Conservation (phyloP, 2,888 invertebrate genomes). For the Limnephilus lunatus region DNA sequence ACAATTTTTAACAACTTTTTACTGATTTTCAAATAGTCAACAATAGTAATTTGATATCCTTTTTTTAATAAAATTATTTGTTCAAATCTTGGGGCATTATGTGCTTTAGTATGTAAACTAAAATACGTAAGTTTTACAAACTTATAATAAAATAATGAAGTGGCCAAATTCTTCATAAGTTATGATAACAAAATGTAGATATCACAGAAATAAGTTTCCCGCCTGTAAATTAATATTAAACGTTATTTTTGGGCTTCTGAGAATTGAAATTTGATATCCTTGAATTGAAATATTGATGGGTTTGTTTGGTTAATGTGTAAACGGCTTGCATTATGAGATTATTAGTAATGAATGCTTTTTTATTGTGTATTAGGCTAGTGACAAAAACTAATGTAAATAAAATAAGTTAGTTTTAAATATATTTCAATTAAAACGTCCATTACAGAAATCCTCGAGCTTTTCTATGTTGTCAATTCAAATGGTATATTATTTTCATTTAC, state of each 20-base stretch:
- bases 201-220: not conserved
- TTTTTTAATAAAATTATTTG: not conserved
- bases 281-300: not conserved
- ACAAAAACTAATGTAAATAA: constrained; percentile 27
- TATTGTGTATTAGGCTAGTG: constrained; percentile 14
- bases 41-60: not conserved
- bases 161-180: constrained; percentile 32
- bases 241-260: not conserved
- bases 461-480: constrained; percentile 54
- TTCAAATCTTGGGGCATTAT: not conserved
- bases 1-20: not conserved
- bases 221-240: not conserved
- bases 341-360: constrained; percentile 14
- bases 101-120: not conserved
- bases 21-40: not conserved
- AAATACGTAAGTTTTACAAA: not conserved
- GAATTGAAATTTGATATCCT: not conserved
- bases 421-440: constrained; percentile 59
- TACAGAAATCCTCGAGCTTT: constrained; percentile 60
- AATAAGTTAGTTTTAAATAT: not conserved
- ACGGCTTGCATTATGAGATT: not conserved
- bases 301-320: constrained; percentile 31
- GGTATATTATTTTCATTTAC: not conserved
- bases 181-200: not conserved
- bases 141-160: not conserved